These are phyloP conservation scores for Rhagium mordax DNA, from an alignment of 2,888 invertebrate species.

Conservation along the genomic window DNA sequence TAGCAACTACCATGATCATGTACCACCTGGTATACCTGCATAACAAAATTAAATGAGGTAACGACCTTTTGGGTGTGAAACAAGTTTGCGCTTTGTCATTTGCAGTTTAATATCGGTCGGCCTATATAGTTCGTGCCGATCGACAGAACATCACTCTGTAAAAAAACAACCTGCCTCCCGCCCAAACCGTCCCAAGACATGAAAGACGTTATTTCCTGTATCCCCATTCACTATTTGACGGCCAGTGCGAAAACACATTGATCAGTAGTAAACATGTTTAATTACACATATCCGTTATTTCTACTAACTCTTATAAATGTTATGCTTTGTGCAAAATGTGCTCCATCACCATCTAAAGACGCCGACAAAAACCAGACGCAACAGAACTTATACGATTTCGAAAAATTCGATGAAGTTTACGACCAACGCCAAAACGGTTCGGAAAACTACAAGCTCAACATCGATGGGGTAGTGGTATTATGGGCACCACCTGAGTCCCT, in stretches of 20 bases:
- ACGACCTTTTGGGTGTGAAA: neutral
- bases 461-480: conserved; percentile 80
- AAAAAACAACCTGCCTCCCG: neutral
- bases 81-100: neutral
- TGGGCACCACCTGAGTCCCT: conserved; percentile 75
- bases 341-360: neutral
- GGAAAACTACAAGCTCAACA: conserved; percentile 80
- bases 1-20: too few species aligned
- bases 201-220: neutral
- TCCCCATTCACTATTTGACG: conserved; percentile 24
- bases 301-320: neutral
- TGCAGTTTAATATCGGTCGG: neutral
- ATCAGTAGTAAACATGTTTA: conserved; percentile 6
- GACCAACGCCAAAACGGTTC: conserved; percentile 87
- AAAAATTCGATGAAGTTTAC: conserved; percentile 62
- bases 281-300: neutral
- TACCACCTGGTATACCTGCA: too few species aligned
- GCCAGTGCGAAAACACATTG: conserved; percentile 33
- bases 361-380: conserved; percentile 5
- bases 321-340: neutral
- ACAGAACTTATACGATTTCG: conserved; percentile 40
- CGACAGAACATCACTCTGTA: neutral
- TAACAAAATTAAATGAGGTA: too few species aligned
- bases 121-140: neutral
- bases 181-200: conserved; percentile 10